Percentiles rank a stretch among this genome's conserved stretches.
Conservation (phyloP, 92 coral and sea anemone genomes). For the Epizoanthus stellaris region DNA sequence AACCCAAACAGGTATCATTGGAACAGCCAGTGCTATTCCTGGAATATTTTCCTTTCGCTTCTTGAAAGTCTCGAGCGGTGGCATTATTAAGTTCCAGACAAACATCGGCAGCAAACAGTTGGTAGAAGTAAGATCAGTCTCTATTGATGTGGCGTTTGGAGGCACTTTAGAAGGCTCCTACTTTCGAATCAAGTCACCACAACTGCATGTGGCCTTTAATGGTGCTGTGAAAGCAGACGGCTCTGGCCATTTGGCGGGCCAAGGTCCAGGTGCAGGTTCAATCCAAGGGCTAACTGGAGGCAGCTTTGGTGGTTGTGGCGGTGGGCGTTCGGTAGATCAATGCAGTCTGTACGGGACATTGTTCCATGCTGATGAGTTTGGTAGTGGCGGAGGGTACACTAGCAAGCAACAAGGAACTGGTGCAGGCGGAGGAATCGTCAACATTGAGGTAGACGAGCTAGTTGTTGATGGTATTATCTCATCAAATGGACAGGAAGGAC, state of each 20-base stretch:
- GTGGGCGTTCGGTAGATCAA: slow-evolving; percentile 38
- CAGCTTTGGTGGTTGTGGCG: slow-evolving; percentile 77
- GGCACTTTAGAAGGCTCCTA: slow-evolving; percentile 61
- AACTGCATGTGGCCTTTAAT: slow-evolving; percentile 56
- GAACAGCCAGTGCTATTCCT: slow-evolving; percentile 46
- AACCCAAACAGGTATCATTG: slow-evolving; percentile 65
- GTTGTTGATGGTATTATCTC: slow-evolving; percentile 59
- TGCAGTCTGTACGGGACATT: slow-evolving; percentile 68
- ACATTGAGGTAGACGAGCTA: slow-evolving; percentile 40
- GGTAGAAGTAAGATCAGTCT: slow-evolving; percentile 58
- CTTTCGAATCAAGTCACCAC: slow-evolving; percentile 52
- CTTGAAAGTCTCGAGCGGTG: slow-evolving; percentile 66
- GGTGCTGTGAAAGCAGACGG: slow-evolving; percentile 60
- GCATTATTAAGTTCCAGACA: slow-evolving; percentile 46
- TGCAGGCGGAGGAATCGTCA: slow-evolving; percentile 66
- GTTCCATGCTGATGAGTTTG: slow-evolving; percentile 53
- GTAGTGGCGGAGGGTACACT: slow-evolving; percentile 72
- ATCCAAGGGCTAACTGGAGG: slow-evolving; percentile 54
- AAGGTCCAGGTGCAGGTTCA: slow-evolving; percentile 66
- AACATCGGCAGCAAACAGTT: slow-evolving; percentile 29
- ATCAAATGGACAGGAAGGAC: slow-evolving; percentile 58
- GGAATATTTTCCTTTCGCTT: slow-evolving; percentile 64
- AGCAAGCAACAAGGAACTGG: slow-evolving; percentile 39
- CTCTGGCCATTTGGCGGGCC: slow-evolving; percentile 43
- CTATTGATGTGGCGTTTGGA: slow-evolving; percentile 62